Base-by-base conservation (phyloP, 2,113 vertebrate species). In the Acanthisitta chloris region DNA sequence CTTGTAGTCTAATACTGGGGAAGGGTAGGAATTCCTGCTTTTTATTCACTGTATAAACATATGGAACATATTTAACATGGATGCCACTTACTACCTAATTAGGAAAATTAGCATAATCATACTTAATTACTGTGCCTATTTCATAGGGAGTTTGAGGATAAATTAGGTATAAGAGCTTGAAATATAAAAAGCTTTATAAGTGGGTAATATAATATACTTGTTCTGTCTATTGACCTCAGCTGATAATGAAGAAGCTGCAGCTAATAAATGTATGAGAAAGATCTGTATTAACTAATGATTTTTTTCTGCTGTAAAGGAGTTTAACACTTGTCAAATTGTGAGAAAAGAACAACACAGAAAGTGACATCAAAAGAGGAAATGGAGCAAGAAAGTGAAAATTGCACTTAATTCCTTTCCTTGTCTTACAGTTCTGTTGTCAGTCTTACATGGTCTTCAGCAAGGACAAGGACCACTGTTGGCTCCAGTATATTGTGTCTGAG, bases 61-160 rank as follows among this genome's bases (percentile, higher is more conserved):
- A 33, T 3, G 21, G 38, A 71, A 71, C 55, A 74, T 79, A 65
- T 40, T 91, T 84, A 76, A 76, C 36, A 64, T 29, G 67, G 65
- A 85, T 79, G 48, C 59, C 52, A 38, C 78, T 89, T 91, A 38
- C 40, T 94, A 76, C 33, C 36, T 92, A 90, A 90, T 96, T 96
- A 83, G 45, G 67, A 90, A 83, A 92, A 88, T 64, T 8, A 86
- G 38, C 49, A 83, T 95, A 73, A 94, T 95, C 45, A 86, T 70
- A n/a, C 26, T 80, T 94, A 93, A 95, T 95, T 94, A 76, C 52
- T 86, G 23, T 88, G 45, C 71, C 62, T 88, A 6, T 90, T 92
- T 95, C 79, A 77, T 70, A 81, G 24, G 20, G 54, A 90, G 17
- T 69, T 54, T 61, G 62, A 90, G 66, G 48, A 85, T 90, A 93